Percentiles rank a stretch among this genome's conserved stretches.
These are phyloP conservation scores for Sesamia nonagrioides DNA, from an alignment of 1,140 invertebrate species.

Conservation along the genomic window DNA sequence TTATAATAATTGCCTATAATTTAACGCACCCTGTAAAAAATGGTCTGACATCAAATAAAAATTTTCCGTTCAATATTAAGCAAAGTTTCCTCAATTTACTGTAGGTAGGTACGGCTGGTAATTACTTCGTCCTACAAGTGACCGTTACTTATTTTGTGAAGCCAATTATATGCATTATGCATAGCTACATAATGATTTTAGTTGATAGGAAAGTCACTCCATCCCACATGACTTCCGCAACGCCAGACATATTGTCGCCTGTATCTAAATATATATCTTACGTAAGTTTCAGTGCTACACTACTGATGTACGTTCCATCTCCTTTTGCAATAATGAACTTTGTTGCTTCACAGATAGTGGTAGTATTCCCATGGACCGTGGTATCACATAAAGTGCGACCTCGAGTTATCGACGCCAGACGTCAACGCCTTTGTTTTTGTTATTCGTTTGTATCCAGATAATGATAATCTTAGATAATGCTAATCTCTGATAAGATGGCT, in stretches of 20 bases:
- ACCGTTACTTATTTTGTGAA: not conserved
- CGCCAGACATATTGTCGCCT: constrained; percentile 58
- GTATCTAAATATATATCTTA: constrained; percentile 57
- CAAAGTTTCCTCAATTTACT: constrained; percentile 27
- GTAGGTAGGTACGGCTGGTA: not conserved
- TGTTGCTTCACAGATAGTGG: not conserved
- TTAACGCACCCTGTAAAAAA: constrained; percentile 25
- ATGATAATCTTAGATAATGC: constrained; percentile 42
- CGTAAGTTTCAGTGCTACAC: constrained; percentile 48
- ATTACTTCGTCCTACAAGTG: constrained; percentile 30
- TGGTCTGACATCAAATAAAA: constrained; percentile 28
- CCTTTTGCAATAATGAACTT: not conserved
- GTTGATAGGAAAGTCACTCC: not conserved
- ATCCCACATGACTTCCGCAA: constrained; percentile 23
- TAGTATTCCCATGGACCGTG: not conserved
- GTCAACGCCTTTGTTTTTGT: constrained; percentile 47
- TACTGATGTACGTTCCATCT: not conserved
- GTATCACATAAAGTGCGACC: constrained; percentile 44
- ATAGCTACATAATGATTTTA: not conserved
- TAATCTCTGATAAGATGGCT: constrained; percentile 42
- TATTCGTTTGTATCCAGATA: constrained; percentile 50
- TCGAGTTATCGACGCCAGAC: constrained; percentile 41
- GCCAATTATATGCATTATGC: not conserved
- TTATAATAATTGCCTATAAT: constrained; percentile 35
- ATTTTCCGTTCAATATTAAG: constrained; percentile 37